Base-by-base conservation (phyloP, 2,113 vertebrate species). In the Etia nguti region DNA sequence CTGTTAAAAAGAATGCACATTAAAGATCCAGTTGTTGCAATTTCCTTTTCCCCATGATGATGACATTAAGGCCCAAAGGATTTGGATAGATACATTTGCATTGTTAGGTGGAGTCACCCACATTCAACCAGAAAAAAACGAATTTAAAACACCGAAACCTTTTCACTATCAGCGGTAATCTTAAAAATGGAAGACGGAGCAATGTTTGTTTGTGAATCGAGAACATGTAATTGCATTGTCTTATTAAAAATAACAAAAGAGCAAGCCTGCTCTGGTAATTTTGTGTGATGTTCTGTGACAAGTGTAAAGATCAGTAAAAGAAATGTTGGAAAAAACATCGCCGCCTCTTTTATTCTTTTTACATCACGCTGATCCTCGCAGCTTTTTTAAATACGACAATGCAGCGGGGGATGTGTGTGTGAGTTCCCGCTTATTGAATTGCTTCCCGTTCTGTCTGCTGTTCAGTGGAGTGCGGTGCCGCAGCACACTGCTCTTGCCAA, bases 201-300 rank as follows among this genome's bases (percentile, higher is more conserved):
- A 82, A 90, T 91, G 87, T 91, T 83, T 92, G 81, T 90, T 90
- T 89, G 85, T 84, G 92, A 91, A 91, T 82, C 24, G 46, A 90
- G 60, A 89, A 87, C 50, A 82, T 93, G 91, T 92, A 90, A 94
- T 68, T 86, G 86, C 87, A 86, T 91, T 85, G 86, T 89, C 89
- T 85, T 87, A 89, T 91, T 80, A 89, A 93, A 94, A 90, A 92
- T 82, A 89, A 92, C 80, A 86, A 89, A 92, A 80, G 87, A 86
- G 90, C 94, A 41, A 80, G 38, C 79, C 80, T 85, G 91, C 91
- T 94, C 93, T 86, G 90, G 90, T 92, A 24, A 91, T 89, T 94
- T 77, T 87, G 88, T 94, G 94, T 96, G 92, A 94, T 94, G 93
- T 94, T 95, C 89, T 95, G 93, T 95, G 95, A 93, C 83, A 91